A percentile compares a stretch with the other conserved stretches of the same genome.
Evolutionary conservation across 1,140 invertebrate species (phyloP).

Genomic region (Pantala flavescens): DNA sequence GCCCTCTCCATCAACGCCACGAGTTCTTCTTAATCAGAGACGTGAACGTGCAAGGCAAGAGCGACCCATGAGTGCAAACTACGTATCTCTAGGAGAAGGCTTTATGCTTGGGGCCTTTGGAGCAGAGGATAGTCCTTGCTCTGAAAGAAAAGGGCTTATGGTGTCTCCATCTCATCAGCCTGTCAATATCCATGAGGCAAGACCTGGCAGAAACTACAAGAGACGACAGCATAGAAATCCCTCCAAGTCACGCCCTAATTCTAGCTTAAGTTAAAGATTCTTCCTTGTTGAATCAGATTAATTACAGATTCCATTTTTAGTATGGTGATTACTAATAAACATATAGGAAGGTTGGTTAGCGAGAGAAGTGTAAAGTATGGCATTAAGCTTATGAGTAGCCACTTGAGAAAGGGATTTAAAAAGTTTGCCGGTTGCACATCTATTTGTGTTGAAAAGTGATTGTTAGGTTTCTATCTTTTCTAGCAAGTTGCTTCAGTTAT

Average conservation of each 20-base stretch:
- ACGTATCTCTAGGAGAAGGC: neutral
- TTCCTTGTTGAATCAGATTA: too few species aligned
- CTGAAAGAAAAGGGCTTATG: neutral
- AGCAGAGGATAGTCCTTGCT: neutral
- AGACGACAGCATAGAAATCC: neutral
- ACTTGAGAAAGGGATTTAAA: too few species aligned
- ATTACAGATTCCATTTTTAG: too few species aligned
- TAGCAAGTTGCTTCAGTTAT: too few species aligned
- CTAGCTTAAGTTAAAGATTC: too few species aligned
- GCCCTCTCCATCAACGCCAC: neutral
- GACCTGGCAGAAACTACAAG: neutral
- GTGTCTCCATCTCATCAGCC: neutral
- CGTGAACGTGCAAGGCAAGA: neutral
- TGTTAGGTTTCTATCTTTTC: too few species aligned
- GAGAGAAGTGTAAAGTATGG: too few species aligned
- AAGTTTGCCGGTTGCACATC: too few species aligned
- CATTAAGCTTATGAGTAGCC: too few species aligned
- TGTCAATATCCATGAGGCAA: neutral
- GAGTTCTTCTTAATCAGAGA: neutral
- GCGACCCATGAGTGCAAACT: neutral
- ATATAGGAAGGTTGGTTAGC: too few species aligned
- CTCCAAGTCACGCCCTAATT: neutral
- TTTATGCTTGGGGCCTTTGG: neutral
- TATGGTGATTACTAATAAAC: too few species aligned
- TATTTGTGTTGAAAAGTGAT: too few species aligned